phyloP scores from a whole-genome alignment of 1,140 invertebrate genomes.

The Papilio polyxenes region DNA sequence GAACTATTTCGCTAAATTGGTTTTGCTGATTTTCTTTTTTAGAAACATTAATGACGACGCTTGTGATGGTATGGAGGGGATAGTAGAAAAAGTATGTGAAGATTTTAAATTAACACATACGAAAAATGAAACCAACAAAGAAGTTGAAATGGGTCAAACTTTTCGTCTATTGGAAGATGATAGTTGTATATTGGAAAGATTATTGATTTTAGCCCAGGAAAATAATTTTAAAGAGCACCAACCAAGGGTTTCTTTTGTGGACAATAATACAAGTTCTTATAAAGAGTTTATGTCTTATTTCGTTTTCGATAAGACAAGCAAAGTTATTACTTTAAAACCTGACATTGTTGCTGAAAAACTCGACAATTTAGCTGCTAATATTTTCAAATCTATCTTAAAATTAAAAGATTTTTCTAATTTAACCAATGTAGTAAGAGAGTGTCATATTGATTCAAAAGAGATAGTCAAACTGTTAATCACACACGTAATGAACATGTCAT shows the following conservation, averaged over 20 bases:
- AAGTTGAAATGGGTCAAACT: constrained; percentile 39
- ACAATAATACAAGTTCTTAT: constrained; percentile 54
- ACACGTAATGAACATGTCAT: constrained; percentile 83
- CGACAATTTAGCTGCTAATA: constrained; percentile 80
- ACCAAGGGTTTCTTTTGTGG: constrained; percentile 68
- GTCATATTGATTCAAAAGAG: constrained; percentile 81
- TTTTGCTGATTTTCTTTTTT: constrained; percentile 62
- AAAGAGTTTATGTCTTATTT: constrained; percentile 80
- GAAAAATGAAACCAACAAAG: constrained; percentile 34
- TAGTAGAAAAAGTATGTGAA: constrained; percentile 58
- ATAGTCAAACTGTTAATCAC: constrained; percentile 84
- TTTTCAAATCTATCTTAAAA: constrained; percentile 83
- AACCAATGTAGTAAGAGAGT: constrained; percentile 78
- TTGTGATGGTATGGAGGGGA: constrained; percentile 54
- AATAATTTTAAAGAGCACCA: constrained; percentile 69
- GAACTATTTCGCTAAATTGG: constrained; percentile 63
- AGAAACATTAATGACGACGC: constrained; percentile 58
- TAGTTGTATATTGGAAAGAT: constrained; percentile 70
- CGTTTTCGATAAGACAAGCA: constrained; percentile 74
- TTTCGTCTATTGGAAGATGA: constrained; percentile 72
- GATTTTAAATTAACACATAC: constrained; percentile 43
- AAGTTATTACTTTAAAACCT: constrained; percentile 67
- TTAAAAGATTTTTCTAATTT: constrained; percentile 78
- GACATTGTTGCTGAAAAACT: constrained; percentile 68
- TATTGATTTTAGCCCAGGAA: constrained; percentile 71